Conservation (phyloP, 2,113 vertebrate genomes). For the Talpa occidentalis region DNA sequence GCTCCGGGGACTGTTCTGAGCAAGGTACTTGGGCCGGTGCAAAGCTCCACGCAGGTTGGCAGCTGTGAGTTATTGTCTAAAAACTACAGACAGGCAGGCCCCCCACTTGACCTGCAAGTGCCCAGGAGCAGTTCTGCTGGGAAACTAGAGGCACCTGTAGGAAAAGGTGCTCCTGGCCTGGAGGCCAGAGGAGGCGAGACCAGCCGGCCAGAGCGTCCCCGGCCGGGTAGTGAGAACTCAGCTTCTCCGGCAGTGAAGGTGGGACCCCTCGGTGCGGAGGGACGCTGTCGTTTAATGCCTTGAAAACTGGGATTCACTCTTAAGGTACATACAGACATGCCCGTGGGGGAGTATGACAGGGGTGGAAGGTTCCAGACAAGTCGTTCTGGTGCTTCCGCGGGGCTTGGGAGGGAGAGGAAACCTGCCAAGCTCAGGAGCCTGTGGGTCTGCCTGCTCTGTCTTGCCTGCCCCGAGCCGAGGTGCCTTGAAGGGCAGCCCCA, state of each 20-base stretch:
- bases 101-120: neutral
- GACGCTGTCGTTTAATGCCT: neutral
- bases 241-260: too few species aligned
- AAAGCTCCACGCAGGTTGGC: too few species aligned
- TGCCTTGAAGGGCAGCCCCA: neutral
- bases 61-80: neutral
- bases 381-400: too few species aligned
- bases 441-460: too few species aligned
- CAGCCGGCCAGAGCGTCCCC: fast-evolving
- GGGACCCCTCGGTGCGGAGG: neutral
- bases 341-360: neutral
- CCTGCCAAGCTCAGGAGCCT: too few species aligned
- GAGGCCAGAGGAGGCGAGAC: fast-evolving
- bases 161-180: neutral
- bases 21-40: neutral
- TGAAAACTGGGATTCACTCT: slow-evolving; percentile 7
- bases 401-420: too few species aligned
- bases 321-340: neutral
- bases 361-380: neutral
- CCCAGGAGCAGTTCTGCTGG: neutral
- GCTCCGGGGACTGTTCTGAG: neutral
- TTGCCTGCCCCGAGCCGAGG: too few species aligned
- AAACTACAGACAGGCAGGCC: neutral
- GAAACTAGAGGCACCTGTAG: neutral
- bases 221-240: too few species aligned